Percentiles rank a stretch among this genome's conserved stretches.
These are phyloP conservation scores for Crenichthys baileyi DNA, from an alignment of 2,797 vertebrate genomes.

Conservation along the genomic window DNA sequence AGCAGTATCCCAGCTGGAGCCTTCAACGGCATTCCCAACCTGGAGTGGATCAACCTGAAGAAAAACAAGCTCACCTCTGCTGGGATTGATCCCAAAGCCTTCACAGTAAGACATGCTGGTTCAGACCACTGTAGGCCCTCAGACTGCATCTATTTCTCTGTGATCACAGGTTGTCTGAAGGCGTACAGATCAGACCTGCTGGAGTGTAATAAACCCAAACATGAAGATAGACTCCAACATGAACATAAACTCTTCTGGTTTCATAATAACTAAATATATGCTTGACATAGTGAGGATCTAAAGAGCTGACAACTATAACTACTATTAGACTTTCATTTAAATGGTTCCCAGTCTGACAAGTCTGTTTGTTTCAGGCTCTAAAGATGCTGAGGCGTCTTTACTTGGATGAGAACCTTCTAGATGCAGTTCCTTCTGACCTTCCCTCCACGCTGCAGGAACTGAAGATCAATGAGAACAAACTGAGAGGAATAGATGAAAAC, in stretches of 20 bases:
- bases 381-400: constrained; percentile 91
- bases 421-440: constrained; percentile 83
- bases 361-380: constrained; percentile 79
- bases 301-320: not conserved
- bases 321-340: not conserved
- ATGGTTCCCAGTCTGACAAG: not conserved
- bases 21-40: constrained; percentile 92
- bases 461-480: constrained; percentile 93
- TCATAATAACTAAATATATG: no score
- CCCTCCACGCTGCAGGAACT: constrained; percentile 92
- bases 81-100: constrained; percentile 73
- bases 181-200: not conserved
- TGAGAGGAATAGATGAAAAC: constrained; percentile 82
- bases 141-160: not conserved
- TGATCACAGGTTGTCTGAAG: not conserved
- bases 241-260: not conserved
- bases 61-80: constrained; percentile 90
- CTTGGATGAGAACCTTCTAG: constrained; percentile 91
- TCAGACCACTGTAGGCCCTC: not conserved
- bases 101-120: constrained; percentile 57
- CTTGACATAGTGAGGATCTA: not conserved
- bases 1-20: constrained; percentile 87
- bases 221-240: not conserved
- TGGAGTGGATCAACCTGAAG: constrained; percentile 95
- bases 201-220: not conserved